Base-by-base conservation (phyloP, 2,113 vertebrate genomes). In the Malurus melanocephalus region DNA sequence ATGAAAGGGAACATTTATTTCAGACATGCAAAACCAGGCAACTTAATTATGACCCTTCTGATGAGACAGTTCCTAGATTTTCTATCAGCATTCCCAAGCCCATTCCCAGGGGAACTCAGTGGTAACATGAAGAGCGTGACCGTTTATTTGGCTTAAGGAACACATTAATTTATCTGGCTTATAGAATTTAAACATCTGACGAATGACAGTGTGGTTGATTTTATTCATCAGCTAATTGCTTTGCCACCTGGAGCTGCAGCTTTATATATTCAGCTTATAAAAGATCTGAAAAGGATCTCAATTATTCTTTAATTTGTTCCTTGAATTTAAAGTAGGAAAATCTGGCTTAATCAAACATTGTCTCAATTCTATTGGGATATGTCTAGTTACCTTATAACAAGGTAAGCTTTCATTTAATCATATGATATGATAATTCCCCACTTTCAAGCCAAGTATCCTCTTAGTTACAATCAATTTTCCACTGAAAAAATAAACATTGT, bases 191-290 rank as follows among this genome's bases (percentile, higher is more conserved):
- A 99, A 98, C 97, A 98, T 97, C 98, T 98, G 98, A 98, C 96
- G 93, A 98, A 98, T 98, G 98, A 96, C 98, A 96, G 96, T 97
- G 97, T 95, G 96, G 97, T 98, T 98, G 98, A 98, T 98, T 99
- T 99, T 99, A 99, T 99, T 99, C 98, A 99, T 98, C 98, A 97
- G 97, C 98, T 99, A 99, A 99, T 99, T 99, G 98, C 98, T 98
- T 98, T 98, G 97, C 98, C 98, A 97, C 98, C 97, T 97, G 98
- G 98, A 98, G 98, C 97, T 91, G 92, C 95, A 97, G 97, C 97
- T 98, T 98, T 98, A 98, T 98, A 98, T 98, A 98, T 98, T 98
- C 98, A 98, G 98, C 98, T 98, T 98, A 97, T 97, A 97, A 98
- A 98, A 98, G 98, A 98, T 98, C 96, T 97, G 98, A 97, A 98